Evolutionary conservation across 1,140 invertebrate species (phyloP).

Genomic region (Rhynchophorus ferrugineus): DNA sequence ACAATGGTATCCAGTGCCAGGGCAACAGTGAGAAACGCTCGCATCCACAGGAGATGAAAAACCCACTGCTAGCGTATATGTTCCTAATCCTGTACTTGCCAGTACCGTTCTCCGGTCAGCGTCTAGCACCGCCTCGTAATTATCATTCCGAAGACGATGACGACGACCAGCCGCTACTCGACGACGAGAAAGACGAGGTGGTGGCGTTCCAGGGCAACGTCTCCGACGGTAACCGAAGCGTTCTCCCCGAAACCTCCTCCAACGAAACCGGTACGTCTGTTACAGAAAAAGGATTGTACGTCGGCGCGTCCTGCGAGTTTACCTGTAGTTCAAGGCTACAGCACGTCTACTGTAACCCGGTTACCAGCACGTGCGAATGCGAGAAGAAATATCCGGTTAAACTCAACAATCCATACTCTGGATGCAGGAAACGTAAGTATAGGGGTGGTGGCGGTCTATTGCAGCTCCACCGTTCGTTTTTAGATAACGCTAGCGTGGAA

Average conservation of each 20-base stretch:
- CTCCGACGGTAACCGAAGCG: conserved; percentile 20
- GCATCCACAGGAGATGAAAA: conserved; percentile 33
- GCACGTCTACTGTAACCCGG: conserved; percentile 67
- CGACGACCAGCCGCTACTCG: conserved; percentile 23
- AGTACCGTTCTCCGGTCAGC: conserved; percentile 24
- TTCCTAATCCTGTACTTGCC: conserved; percentile 28
- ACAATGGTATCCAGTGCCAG: conserved; percentile 30
- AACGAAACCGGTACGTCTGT: no score
- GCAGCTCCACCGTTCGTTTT: no score
- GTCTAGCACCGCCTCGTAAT: conserved; percentile 28
- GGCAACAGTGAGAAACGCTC: conserved; percentile 20
- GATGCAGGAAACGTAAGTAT: conserved; percentile 72
- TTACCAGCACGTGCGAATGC: conserved; percentile 62
- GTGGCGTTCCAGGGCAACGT: conserved; percentile 10
- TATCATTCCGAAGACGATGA: conserved; percentile 35
- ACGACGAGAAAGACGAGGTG: conserved; percentile 24
- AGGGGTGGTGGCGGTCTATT: no score
- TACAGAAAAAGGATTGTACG: conserved; percentile 60
- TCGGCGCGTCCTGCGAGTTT: conserved; percentile 68
- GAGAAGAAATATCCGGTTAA: conserved; percentile 69
- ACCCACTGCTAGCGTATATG: conserved; percentile 22
- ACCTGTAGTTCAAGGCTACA: conserved; percentile 61
- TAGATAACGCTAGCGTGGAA: no score
- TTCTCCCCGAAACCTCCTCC: no score
- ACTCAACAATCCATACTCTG: conserved; percentile 57